These are phyloP conservation scores for Pristiophorus japonicus DNA, from an alignment of 2,113 vertebrate genomes.

Conservation along the genomic window DNA sequence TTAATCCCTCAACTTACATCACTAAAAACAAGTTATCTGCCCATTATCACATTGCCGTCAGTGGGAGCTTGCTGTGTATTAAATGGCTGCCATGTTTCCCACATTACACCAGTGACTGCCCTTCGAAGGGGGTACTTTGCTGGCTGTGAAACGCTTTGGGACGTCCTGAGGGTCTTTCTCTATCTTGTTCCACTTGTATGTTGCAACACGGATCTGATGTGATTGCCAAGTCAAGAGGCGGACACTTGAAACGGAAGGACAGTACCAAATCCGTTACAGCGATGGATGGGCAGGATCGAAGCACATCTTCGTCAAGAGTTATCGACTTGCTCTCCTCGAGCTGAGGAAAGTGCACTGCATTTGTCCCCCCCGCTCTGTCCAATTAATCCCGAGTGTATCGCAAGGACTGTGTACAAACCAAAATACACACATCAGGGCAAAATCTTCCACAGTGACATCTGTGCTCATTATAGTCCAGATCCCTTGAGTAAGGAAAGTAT, in stretches of 20 bases:
- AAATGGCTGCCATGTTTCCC: neutral
- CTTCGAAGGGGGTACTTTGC: neutral
- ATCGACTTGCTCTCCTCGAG: neutral
- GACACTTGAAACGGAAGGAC: neutral
- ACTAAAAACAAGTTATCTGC: neutral
- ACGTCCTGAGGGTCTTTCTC: neutral
- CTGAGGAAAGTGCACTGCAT: neutral
- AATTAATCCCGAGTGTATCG: neutral
- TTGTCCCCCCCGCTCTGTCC: too few relatives aligned
- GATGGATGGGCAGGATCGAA: too few relatives aligned
- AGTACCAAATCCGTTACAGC: neutral
- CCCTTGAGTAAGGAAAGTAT: neutral
- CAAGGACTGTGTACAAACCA: neutral
- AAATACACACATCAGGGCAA: neutral
- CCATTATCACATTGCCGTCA: neutral
- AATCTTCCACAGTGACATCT: neutral
- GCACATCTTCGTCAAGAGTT: neutral
- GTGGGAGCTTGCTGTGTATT: neutral
- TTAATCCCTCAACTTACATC: neutral
- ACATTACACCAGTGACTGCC: neutral
- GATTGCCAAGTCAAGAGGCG: neutral
- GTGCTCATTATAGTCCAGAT: neutral
- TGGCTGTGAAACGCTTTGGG: neutral
- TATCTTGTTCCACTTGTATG: too few relatives aligned
- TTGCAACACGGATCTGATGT: too few relatives aligned